Percentiles rank a stretch among this genome's conserved stretches.
phyloP scores from a whole-genome alignment of 2,888 invertebrate species.

The Phyllotreta striolata region DNA sequence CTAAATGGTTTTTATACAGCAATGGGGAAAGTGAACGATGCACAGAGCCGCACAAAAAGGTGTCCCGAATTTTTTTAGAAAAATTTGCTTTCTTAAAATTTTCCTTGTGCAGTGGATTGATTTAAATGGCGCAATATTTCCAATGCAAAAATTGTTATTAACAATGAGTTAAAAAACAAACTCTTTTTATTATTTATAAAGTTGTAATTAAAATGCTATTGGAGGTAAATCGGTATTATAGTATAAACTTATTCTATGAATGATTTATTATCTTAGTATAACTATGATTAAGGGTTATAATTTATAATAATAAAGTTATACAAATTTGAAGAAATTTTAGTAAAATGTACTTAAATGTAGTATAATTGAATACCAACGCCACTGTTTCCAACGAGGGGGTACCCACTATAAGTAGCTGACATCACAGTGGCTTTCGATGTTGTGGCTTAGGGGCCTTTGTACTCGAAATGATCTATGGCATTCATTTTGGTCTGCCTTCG shows the following conservation, averaged over 20 bases:
- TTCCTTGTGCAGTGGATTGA: no score
- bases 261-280: no score
- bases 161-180: no score
- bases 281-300: no score
- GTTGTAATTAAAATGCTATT: no score
- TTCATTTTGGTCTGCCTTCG: conserved; percentile 54
- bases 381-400: conserved; percentile 29
- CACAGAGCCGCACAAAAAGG: background rate
- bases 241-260: no score
- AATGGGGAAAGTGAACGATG: conserved; percentile 17
- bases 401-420: conserved; percentile 47
- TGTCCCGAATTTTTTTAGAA: background rate
- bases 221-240: no score
- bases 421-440: conserved; percentile 44
- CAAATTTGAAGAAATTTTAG: no score
- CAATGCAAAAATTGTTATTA: no score
- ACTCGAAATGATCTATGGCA: conserved; percentile 57
- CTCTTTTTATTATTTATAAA: no score
- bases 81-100: no score
- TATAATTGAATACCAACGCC: conserved; percentile 21
- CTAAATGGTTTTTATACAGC: conserved; percentile 37
- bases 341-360: background rate
- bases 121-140: background rate
- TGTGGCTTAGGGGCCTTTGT: conserved; percentile 52
- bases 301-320: no score